Conservation (phyloP, 2,888 invertebrate genomes). For the Drosophila niveifrons region DNA sequence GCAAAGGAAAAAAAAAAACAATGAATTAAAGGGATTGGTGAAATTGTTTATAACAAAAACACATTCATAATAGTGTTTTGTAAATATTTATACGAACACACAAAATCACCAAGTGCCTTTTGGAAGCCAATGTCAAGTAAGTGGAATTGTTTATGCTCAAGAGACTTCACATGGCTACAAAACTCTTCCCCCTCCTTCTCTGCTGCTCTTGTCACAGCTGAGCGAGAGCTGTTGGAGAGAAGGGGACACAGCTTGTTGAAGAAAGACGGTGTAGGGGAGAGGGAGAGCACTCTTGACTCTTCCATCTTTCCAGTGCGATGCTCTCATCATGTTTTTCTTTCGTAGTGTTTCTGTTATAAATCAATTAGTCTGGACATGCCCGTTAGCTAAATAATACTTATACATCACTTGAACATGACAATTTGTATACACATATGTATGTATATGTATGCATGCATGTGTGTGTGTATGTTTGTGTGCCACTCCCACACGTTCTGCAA, state of each 20-base stretch:
- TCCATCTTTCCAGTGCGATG: conserved; percentile 4
- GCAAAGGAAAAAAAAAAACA: background rate
- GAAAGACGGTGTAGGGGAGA: background rate
- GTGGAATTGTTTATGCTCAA: conserved; percentile 11
- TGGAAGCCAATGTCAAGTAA: conserved; percentile 22
- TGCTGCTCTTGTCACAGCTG: background rate
- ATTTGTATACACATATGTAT: background rate
- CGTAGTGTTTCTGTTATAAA: conserved; percentile 47
- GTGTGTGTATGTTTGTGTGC: background rate
- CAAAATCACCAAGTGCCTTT: conserved; percentile 12
- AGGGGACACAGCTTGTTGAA: background rate
- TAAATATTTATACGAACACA: conserved; percentile 4
- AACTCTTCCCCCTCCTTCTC: background rate
- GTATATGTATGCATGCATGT: background rate
- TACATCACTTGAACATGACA: conserved; percentile 4
- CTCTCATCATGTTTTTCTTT: conserved; percentile 15
- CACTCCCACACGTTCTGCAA: conserved; percentile 22
- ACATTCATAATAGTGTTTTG: background rate
- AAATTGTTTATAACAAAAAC: conserved; percentile 9
- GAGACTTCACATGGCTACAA: background rate
- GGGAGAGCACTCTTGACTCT: background rate
- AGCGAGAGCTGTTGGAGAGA: background rate
- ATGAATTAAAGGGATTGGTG: background rate
- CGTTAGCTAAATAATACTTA: background rate
- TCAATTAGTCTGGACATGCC: conserved; percentile 39